A percentile compares a stretch with the other conserved stretches of the same genome.
phyloP scores from a whole-genome alignment of 2,797 vertebrate species.

The Notoglanidium macrostoma region DNA sequence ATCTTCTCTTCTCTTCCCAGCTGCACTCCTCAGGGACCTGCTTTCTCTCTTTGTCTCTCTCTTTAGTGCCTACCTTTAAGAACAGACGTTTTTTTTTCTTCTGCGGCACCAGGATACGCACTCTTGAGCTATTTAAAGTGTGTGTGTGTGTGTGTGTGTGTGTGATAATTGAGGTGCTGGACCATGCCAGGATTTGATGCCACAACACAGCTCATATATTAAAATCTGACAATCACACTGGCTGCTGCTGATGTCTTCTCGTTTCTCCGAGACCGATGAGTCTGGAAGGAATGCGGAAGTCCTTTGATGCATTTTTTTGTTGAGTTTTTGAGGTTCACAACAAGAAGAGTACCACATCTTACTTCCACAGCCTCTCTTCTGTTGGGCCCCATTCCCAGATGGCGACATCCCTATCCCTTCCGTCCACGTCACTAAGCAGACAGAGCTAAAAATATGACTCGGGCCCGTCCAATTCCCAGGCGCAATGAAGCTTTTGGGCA shows the following conservation, averaged over 20 bases:
- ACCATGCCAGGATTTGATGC: neutral
- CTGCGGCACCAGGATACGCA: conserved; percentile 1
- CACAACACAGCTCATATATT: neutral
- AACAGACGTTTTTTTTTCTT: conserved; percentile 34
- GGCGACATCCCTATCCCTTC: conserved; percentile 57
- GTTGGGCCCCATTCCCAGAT: conserved; percentile 73
- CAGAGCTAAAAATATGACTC: conserved; percentile 78
- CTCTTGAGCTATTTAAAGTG: conserved; percentile 17
- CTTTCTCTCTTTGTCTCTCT: neutral
- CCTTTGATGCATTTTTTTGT: neutral
- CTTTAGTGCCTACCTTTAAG: conserved; percentile 30
- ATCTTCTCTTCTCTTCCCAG: conserved; percentile 8
- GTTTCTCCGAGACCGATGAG: conserved; percentile 23
- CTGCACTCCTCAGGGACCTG: conserved; percentile 1
- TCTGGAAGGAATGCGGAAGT: neutral
- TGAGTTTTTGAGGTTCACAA: too few species aligned
- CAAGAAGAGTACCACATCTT: too few species aligned
- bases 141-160: neutral
- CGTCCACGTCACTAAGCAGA: conserved; percentile 71
- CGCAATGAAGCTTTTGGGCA: conserved; percentile 72
- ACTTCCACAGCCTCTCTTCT: neutral
- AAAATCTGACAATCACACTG: neutral
- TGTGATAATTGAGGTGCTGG: neutral
- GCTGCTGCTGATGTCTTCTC: neutral
- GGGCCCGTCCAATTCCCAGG: conserved; percentile 71